These are phyloP conservation scores for Tragelaphus buxtoni DNA, from an alignment of 2,113 vertebrate genomes.

Conservation along the genomic window DNA sequence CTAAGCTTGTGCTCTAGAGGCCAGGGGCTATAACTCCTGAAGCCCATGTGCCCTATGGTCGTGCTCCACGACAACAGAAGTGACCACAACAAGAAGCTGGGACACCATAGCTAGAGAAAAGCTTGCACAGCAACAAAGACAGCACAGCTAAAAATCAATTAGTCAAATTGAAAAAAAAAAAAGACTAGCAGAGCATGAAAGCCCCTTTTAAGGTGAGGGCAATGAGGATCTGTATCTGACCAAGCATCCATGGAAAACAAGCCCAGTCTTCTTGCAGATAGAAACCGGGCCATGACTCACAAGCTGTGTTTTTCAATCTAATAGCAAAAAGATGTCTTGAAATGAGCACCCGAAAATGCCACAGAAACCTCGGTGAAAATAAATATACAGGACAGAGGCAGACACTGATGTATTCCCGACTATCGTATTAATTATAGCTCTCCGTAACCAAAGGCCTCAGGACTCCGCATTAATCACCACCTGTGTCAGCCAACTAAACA, in stretches of 20 bases:
- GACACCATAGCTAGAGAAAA: neutral
- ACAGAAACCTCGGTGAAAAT: neutral
- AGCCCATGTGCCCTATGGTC: neutral
- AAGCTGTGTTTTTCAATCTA: neutral
- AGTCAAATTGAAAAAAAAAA: neutral
- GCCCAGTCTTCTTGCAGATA: neutral
- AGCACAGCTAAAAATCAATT: neutral
- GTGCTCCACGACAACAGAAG: neutral
- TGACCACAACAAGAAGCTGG: neutral
- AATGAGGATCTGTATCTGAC: neutral
- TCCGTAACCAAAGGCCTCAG: neutral
- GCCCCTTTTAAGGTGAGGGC: neutral
- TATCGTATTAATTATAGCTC: fast-evolving
- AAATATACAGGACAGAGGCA: neutral
- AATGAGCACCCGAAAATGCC: neutral
- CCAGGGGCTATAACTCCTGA: too few relatives aligned
- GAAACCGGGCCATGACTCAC: neutral
- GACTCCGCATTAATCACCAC: neutral
- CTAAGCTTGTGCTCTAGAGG: neutral
- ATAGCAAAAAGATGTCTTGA: neutral
- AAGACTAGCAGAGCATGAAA: neutral
- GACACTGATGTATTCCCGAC: fast-evolving
- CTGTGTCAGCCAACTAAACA: neutral
- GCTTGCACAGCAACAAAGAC: neutral
- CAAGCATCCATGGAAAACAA: neutral